Evolutionary conservation across 2,113 vertebrate species (phyloP).

Genomic region (Zeus faber): DNA sequence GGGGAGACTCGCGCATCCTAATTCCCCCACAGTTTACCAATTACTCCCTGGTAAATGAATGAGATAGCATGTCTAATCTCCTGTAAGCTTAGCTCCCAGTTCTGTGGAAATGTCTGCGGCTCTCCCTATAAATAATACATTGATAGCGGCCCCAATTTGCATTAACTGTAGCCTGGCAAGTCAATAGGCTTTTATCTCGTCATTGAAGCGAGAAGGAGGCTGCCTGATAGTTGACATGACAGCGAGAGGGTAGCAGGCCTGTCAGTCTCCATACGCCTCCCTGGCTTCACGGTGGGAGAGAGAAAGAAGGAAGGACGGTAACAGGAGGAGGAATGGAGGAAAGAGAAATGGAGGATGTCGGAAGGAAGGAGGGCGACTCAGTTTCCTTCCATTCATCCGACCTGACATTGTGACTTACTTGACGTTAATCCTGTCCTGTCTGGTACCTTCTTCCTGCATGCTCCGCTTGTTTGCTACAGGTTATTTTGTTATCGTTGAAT

Average conservation of each 20-base stretch:
- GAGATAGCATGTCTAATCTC: slow-evolving; percentile 77
- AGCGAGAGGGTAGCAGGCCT: slow-evolving; percentile 50
- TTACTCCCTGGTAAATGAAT: slow-evolving; percentile 75
- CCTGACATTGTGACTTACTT: too few species aligned
- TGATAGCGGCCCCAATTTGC: slow-evolving; percentile 75
- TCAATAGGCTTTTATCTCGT: slow-evolving; percentile 76
- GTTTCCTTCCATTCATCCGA: too few species aligned
- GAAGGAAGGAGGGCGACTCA: slow-evolving; percentile 7
- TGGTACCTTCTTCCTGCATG: slow-evolving; percentile 25
- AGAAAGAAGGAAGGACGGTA: slow-evolving; percentile 9
- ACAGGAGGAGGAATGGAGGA: too few species aligned
- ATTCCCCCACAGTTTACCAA: slow-evolving; percentile 75
- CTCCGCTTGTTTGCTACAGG: background rate
- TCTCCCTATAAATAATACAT: slow-evolving; percentile 75
- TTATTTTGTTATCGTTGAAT: background rate
- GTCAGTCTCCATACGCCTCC: slow-evolving; percentile 59
- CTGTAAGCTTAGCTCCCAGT: slow-evolving; percentile 77
- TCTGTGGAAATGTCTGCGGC: slow-evolving; percentile 71
- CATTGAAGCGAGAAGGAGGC: slow-evolving; percentile 65
- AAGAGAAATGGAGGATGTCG: slow-evolving; percentile 3
- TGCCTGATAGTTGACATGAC: slow-evolving; percentile 58
- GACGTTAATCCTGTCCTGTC: background rate
- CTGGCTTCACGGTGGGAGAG: slow-evolving; percentile 42
- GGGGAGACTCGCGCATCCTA: slow-evolving; percentile 65
- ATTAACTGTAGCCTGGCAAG: slow-evolving; percentile 73